Base-by-base conservation (phyloP, 53 echinoderm and acorn worm species). In the Patiria pectinifera region DNA sequence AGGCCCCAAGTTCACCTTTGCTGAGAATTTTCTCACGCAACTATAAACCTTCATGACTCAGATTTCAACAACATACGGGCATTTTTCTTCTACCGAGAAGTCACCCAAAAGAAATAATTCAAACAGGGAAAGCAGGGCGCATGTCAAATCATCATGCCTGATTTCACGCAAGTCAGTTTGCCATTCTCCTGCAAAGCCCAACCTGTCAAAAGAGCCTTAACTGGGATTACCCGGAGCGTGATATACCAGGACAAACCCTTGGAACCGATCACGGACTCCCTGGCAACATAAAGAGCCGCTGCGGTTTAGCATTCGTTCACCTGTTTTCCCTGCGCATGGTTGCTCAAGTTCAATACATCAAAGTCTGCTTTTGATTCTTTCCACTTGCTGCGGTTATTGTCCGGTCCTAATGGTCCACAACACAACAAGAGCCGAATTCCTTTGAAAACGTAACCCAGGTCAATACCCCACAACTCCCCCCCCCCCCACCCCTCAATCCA, bases 171-270 rank as follows among this genome's bases (percentile, higher is more conserved):
- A 79, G 45, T 45, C 43, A 45, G 45, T 18, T 24, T 22, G 18
- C 80, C 2, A 79, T 79, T 79, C 80, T 45, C 45, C 80, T 79
- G 46, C 3, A 66, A 59, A 82, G 24, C 8, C n/a, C n/a, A 24
- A 24, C 59, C 82, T 82, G 82, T 59, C 82, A 82, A 82, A 59
- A 59, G 6, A 1, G 82, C 23, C 59, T 82, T 82, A 82, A 44
- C 59, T 35, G 22, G 59, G 82, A 53, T 82, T 82, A 82, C 82
- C 5, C 14, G 0, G 15, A 23, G 82, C 45, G 18, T 45, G 79
- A 45, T 46, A 78, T 13, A 53, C 25, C 59, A 0, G 21, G 82
- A 24, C 45, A 46, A 66, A 66, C 0, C 14, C 2, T 4, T 14
- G 80, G 47, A 4, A 46, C 5, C 45, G 47, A 23, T 43, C 10